Evolutionary conservation across 2,888 invertebrate species (phyloP).

Genomic region (Globia sparganii): DNA sequence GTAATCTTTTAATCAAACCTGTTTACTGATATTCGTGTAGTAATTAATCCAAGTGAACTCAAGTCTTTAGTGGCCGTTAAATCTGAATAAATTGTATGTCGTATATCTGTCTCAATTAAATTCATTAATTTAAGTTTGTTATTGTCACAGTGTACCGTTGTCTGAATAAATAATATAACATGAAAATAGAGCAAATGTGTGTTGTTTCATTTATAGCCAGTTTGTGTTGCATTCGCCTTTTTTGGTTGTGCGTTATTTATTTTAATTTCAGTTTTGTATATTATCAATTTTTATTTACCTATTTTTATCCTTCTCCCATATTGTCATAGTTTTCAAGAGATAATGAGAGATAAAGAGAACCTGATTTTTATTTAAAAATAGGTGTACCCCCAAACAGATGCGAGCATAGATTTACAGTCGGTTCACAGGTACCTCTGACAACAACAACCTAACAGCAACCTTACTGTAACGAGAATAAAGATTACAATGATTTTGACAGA

Average conservation of each 20-base stretch:
- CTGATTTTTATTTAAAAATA: background rate
- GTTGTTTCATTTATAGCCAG: conserved; percentile 82
- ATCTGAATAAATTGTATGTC: conserved; percentile 79
- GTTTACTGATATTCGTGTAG: conserved; percentile 73
- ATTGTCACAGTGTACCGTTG: conserved; percentile 91
- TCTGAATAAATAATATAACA: conserved; percentile 90
- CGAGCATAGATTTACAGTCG: too few relatives aligned
- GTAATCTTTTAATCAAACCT: conserved; percentile 66
- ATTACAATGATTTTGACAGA: too few relatives aligned
- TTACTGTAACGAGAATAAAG: too few relatives aligned
- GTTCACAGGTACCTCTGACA: too few relatives aligned
- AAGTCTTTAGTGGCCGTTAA: conserved; percentile 77
- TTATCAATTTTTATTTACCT: background rate
- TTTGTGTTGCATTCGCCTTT: conserved; percentile 7
- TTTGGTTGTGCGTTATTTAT: background rate
- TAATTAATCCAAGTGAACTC: conserved; percentile 74
- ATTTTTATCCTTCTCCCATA: background rate
- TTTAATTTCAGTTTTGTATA: background rate
- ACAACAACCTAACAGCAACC: too few relatives aligned
- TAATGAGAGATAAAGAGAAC: background rate
- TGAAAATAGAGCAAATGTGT: conserved; percentile 85
- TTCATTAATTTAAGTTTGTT: conserved; percentile 89
- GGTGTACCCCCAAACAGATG: background rate
- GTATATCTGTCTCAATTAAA: conserved; percentile 83
- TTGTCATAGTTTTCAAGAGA: background rate